Evolutionary conservation across 2,797 vertebrate genomes (phyloP).

Genomic region (Onychomys torridus): DNA sequence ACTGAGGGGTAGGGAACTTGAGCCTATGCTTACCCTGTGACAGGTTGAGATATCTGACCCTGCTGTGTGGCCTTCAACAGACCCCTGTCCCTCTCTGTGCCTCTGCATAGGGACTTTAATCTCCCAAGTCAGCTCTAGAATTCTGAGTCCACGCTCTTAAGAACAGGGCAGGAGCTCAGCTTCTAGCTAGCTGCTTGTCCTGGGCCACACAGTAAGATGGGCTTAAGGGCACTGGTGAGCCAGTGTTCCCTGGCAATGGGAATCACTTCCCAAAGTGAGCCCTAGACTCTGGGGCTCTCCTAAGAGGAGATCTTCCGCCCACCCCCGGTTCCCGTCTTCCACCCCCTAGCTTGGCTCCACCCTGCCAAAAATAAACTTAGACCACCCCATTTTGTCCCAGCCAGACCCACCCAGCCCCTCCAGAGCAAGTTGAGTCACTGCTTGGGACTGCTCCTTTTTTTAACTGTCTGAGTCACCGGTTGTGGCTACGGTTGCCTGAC

Average conservation of each 20-base stretch:
- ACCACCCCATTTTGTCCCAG: slow-evolving; percentile 76
- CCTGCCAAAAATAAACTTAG: slow-evolving; percentile 80
- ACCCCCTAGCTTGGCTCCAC: slow-evolving; percentile 42
- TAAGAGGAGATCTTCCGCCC: background rate
- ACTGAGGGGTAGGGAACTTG: background rate
- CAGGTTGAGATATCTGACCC: background rate
- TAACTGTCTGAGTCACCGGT: slow-evolving; percentile 81
- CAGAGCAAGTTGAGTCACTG: slow-evolving; percentile 76
- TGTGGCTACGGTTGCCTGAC: slow-evolving; percentile 66
- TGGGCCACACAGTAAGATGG: background rate
- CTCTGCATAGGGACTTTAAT: background rate
- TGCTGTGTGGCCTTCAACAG: background rate
- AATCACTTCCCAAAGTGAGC: background rate
- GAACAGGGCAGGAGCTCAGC: background rate
- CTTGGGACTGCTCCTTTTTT: slow-evolving; percentile 71
- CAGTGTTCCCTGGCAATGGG: background rate
- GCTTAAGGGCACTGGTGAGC: background rate
- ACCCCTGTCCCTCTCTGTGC: background rate
- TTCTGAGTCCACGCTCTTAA: background rate
- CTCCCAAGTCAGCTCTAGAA: background rate
- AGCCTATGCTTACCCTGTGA: background rate
- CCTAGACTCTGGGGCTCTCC: background rate
- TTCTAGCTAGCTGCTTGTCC: background rate
- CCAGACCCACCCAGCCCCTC: slow-evolving; percentile 73
- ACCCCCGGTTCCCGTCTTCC: slow-evolving; percentile 9